Evolutionary conservation across 1,140 invertebrate species (phyloP), one percentile per base, ranked within the genome.

Genomic region (Sinonovacula constricta): DNA sequence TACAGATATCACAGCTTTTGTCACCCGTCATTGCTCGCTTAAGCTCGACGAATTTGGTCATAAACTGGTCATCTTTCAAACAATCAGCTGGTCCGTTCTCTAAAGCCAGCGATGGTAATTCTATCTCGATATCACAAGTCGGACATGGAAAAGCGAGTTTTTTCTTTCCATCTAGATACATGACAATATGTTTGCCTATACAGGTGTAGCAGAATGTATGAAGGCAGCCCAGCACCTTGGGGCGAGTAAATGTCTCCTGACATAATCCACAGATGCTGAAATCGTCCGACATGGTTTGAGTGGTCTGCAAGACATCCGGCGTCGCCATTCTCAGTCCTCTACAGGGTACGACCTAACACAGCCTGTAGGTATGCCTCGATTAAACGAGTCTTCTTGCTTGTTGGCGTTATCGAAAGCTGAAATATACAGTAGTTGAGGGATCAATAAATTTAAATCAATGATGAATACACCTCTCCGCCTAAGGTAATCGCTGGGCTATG

Each of bases 181-280:
- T 80, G 10, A 36, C 57, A 18, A 84, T 85, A 63, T 85, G 57
- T 28, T 72, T 56, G 49, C 88, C 85, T 56, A 90, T 60, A 80
- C 90, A 91, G 15, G 74, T 49, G 10, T 84, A 82, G 69, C 90
- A 91, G 62, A 90, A 88, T 7, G 85, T 82, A 74, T 91, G 90
- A n/a, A 90, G 83, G 77, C 90, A 91, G 4, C 87, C 83, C 60
- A 90, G 69, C 31, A 89, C 79, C 63, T 86, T 87, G 1, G 89
- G 88, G 2, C 53, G 14, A 45, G 33, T 80, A 66, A 79, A 84
- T 2, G 68, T 80, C 22, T 82, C 74, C 15, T 75, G 77, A 56
- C 83, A 84, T 4, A 80, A 31, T 15, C 54, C 39, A 70, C 83
- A 84, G 5, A 80, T 36, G 22, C 62, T 62, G 14, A 80, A 80